A percentile compares a stretch with the other conserved stretches of the same genome.
Evolutionary conservation across 2,797 vertebrate species (phyloP).

Genomic region (Antennarius maculatus): DNA sequence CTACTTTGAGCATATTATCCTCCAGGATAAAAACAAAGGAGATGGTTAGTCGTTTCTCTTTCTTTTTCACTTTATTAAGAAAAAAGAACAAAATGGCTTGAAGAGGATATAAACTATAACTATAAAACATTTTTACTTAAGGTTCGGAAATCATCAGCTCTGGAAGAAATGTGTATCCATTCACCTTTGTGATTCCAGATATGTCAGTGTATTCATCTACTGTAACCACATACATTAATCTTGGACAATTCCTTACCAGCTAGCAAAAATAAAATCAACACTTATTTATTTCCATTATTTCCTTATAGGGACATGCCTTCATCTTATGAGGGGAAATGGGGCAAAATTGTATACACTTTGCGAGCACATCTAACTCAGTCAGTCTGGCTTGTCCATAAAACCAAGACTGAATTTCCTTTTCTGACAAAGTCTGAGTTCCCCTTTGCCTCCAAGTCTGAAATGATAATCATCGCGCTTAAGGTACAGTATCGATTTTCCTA

Average conservation of each 20-base stretch:
- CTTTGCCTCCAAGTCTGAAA: conserved; percentile 75
- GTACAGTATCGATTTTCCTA: conserved; percentile 29
- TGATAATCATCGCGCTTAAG: conserved; percentile 72
- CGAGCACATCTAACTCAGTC: conserved; percentile 70
- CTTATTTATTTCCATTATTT: conserved; percentile 10
- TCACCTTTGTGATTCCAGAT: conserved; percentile 74
- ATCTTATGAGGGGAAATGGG: conserved; percentile 74
- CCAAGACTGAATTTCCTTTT: conserved; percentile 71
- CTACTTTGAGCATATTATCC: conserved; percentile 71
- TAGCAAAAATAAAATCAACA: neutral
- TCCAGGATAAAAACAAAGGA: conserved; percentile 79
- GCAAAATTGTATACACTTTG: conserved; percentile 69
- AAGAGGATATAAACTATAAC: neutral
- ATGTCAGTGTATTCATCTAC: conserved; percentile 44
- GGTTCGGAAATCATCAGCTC: conserved; percentile 72
- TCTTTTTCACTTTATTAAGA: neutral
- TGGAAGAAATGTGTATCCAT: conserved; percentile 73
- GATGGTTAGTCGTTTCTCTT: conserved; percentile 68
- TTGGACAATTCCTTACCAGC: neutral
- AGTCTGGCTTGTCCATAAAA: conserved; percentile 75
- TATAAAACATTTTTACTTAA: conserved; percentile 25
- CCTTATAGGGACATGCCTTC: conserved; percentile 75
- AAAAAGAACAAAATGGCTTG: neutral
- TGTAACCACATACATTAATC: neutral
- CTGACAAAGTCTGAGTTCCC: conserved; percentile 74